phyloP scores from a whole-genome alignment of 2,888 invertebrate genomes.

The Sarcophaga caerulescens region DNA sequence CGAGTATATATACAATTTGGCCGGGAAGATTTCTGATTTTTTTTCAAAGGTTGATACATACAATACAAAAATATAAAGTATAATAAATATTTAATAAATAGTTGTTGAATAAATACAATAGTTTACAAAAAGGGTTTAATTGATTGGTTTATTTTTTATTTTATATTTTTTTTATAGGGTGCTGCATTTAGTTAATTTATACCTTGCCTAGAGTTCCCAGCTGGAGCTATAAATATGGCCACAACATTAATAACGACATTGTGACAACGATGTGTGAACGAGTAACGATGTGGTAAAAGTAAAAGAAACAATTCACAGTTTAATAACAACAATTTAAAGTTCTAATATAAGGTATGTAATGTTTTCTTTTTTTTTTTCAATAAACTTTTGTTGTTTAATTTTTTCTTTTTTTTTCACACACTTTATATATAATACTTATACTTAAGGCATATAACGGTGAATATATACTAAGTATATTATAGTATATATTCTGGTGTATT shows the following conservation, averaged over 20 bases:
- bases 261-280: not conserved
- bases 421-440: not conserved
- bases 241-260: conserved; percentile 36
- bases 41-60: conserved; percentile 20
- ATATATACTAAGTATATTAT: conserved; percentile 4
- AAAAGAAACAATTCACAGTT: conserved; percentile 63
- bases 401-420: not conserved
- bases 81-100: conserved; percentile 15
- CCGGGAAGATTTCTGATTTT: conserved; percentile 31
- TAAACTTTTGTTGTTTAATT: not conserved
- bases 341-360: not conserved
- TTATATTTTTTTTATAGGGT: conserved; percentile 30
- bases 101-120: conserved; percentile 36
- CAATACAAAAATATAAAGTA: conserved; percentile 7
- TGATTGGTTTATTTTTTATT: conserved; percentile 25
- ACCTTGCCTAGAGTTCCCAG: conserved; percentile 80
- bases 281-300: conserved; percentile 27
- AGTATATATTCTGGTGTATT: not conserved
- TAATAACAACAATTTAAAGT: conserved; percentile 28
- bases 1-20: conserved; percentile 53
- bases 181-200: conserved; percentile 69
- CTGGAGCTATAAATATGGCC: conserved; percentile 75
- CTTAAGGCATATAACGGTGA: not conserved
- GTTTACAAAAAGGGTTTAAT: conserved; percentile 52
- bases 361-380: not conserved